A percentile compares a stretch with the other conserved stretches of the same genome.
These are phyloP conservation scores for Psittacula echo DNA, from an alignment of 2,797 vertebrate species.

Conservation along the genomic window DNA sequence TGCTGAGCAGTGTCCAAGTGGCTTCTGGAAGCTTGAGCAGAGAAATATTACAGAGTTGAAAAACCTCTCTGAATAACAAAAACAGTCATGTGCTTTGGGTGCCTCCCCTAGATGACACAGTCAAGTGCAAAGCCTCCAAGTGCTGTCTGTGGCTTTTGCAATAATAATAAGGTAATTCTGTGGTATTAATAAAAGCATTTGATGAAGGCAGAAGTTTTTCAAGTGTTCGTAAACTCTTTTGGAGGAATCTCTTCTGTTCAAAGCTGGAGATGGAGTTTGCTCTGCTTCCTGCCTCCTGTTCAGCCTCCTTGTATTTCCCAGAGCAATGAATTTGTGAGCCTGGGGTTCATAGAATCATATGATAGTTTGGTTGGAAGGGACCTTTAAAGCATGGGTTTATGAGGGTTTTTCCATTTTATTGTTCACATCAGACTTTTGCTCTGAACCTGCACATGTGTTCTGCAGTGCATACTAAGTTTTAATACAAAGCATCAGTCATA, in stretches of 20 bases:
- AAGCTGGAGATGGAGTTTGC: background rate
- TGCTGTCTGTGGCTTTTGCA: background rate
- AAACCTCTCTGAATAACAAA: background rate
- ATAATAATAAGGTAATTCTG: background rate
- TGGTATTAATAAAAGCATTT: background rate
- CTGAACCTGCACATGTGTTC: background rate
- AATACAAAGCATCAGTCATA: conserved; percentile 18
- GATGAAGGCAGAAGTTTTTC: background rate
- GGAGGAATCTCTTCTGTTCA: background rate
- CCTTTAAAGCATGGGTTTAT: background rate
- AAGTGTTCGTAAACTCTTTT: background rate
- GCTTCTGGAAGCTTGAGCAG: background rate
- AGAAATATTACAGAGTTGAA: background rate
- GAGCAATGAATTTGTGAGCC: background rate
- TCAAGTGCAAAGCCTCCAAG: background rate
- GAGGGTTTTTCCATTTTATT: background rate
- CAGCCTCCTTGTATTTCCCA: background rate
- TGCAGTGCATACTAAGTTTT: background rate
- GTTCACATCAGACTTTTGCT: background rate
- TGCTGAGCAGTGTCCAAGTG: background rate
- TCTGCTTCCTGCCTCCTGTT: background rate
- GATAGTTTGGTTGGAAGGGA: background rate
- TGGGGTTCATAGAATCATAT: background rate
- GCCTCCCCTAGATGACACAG: background rate
- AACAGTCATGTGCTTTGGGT: background rate